Base-by-base conservation (phyloP, 1,140 invertebrate genomes). In the Leptinotarsa undecemlineata region DNA sequence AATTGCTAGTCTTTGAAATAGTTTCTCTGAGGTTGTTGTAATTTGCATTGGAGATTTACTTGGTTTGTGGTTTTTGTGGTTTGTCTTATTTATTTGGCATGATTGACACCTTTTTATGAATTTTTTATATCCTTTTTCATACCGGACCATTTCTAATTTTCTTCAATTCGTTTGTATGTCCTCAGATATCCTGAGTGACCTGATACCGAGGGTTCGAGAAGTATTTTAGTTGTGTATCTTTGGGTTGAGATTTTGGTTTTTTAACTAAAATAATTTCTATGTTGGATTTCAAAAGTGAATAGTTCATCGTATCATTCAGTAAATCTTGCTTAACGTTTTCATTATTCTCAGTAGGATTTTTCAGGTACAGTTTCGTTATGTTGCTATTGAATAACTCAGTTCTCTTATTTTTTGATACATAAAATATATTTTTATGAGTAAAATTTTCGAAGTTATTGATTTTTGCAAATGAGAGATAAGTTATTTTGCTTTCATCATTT, bases 61-160 rank as follows among this genome's bases (percentile, higher is more conserved):
- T 57, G 33, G 73, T 72, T 77, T 77, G n/a, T 76, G 60, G n/a
- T n/a, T n/a, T n/a, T n/a, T n/a, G n/a, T n/a, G n/a, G 42, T 73
- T 64, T 21, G 20, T 76, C 78, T 84, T 84, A 78, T 81, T 82
- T 68, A 70, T 68, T 80, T 82, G 79, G 74, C 82, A 83, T 20
- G 72, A 75, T 61, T 74, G 13, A 74, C 82, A 84, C 3, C 64
- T 75, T 61, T 81, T 77, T 17, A 84, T 75, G 64, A 81, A 84
- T 77, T 77, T 72, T 81, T 80, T 13, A 85, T 84, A 66, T 82
- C 8, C 81, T 67, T 70, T 81, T 83, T 81, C n/a, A 85, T 84
- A 4, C 79, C 79, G 74, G 80, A 76, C 85, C 84, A 86, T 76
- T 78, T 84, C 72, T 77, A 85, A 23, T 83, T 73, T n/a, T 81